Percentiles rank a stretch among this genome's conserved stretches.
phyloP scores from a whole-genome alignment of 2,888 invertebrate genomes.

The Glaucopsyche alexis region DNA sequence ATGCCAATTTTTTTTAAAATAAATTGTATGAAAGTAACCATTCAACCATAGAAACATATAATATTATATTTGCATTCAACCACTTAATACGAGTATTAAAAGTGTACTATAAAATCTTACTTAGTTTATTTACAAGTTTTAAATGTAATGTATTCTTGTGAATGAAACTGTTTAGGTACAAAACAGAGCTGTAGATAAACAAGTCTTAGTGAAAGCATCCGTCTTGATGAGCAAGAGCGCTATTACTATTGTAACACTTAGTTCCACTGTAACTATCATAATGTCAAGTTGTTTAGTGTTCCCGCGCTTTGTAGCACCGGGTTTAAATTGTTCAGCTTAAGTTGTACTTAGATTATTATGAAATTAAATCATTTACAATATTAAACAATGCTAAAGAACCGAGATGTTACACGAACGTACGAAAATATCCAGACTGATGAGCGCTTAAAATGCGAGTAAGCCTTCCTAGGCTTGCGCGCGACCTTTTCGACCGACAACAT shows the following conservation, averaged over 20 bases:
- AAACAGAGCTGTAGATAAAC: neutral
- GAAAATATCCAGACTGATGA: no score
- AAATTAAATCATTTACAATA: no score
- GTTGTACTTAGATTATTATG: neutral
- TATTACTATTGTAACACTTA: neutral
- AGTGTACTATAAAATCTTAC: neutral
- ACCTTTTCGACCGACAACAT: no score
- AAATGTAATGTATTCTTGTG: no score
- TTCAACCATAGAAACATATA: no score
- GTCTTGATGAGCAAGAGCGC: constrained; percentile 12
- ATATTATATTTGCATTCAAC: no score
- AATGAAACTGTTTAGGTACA: neutral
- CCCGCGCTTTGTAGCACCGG: neutral
- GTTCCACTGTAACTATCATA: constrained; percentile 16
- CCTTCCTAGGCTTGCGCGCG: no score
- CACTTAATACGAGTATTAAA: no score
- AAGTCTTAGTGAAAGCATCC: constrained; percentile 3
- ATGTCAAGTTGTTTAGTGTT: constrained; percentile 20
- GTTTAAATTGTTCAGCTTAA: neutral
- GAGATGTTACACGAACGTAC: no score
- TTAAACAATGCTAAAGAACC: no score
- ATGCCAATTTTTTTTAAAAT: neutral
- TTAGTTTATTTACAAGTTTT: no score
- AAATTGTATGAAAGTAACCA: neutral
- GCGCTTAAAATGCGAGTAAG: no score